A percentile compares a stretch with the other conserved stretches of the same genome.
Conservation (phyloP, 2,113 vertebrate genomes). For the Thomomys bottae region DNA sequence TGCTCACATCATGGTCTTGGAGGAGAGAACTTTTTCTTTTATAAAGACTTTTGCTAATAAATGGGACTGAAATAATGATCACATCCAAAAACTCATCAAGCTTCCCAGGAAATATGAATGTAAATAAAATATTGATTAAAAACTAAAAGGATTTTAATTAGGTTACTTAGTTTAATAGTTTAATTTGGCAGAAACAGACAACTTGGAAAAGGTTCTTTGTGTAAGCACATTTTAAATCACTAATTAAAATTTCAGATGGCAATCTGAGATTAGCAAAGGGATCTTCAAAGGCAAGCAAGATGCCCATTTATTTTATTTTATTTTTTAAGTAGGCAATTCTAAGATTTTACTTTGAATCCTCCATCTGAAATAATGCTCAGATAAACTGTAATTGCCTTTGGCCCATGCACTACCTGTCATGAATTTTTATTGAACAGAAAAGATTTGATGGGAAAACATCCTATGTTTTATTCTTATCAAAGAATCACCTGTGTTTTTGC, state of each 20-base stretch:
- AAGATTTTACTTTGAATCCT: constrained; percentile 60
- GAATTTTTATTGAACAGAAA: constrained; percentile 73
- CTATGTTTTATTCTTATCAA: constrained; percentile 7
- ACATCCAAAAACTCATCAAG: constrained; percentile 79
- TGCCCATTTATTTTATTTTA: constrained; percentile 77
- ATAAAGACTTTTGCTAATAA: constrained; percentile 63
- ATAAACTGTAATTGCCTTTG: background rate
- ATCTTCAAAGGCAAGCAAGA: constrained; percentile 82
- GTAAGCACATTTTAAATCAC: constrained; percentile 80
- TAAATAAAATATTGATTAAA: constrained; percentile 88
- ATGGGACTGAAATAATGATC: constrained; percentile 68
- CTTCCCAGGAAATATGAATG: constrained; percentile 80
- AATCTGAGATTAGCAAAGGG: constrained; percentile 80
- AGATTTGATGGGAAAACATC: constrained; percentile 55
- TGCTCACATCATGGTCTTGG: background rate
- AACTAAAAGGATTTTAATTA: constrained; percentile 88
- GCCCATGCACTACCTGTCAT: constrained; percentile 63
- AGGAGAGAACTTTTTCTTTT: constrained; percentile 37
- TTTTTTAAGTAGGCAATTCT: constrained; percentile 34
- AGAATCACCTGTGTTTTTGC: constrained; percentile 28
- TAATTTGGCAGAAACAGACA: constrained; percentile 85
- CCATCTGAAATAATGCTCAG: constrained; percentile 72
- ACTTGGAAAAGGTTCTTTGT: constrained; percentile 82
- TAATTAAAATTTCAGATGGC: constrained; percentile 85
- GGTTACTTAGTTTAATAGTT: constrained; percentile 86